Base-by-base conservation (phyloP, 2,797 vertebrate genomes). In the Sebastes matsubarae region DNA sequence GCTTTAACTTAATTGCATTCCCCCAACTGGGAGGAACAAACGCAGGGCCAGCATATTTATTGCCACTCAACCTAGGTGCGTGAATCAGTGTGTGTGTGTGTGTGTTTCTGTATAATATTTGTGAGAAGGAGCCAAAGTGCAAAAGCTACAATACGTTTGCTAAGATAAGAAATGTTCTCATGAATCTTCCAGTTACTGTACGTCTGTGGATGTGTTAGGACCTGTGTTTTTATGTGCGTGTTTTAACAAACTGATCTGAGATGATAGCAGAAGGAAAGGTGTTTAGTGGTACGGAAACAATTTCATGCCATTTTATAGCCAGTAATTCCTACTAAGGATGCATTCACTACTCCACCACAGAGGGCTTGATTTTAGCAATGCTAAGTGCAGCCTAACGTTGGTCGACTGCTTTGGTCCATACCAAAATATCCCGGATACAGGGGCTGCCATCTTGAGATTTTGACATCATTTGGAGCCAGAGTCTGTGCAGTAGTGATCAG, bases 1-100 rank as follows among this genome's bases (percentile, higher is more conserved):
- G 86, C 87, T 89, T 89, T 88, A 85, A 91, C 87, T 93, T 91
- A 92, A 93, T 93, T 93, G 89, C 91, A 75, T 90, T 90, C 69
- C 66, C 67, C 76, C 68, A 81, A 84, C 85, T 79, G 87, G 80
- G 81, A 85, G 85, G 83, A 89, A 88, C 87, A 83, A 90, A 86
- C 1, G 66, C 83, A 82, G 77, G 74, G 77, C 69, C 88, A 81
- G 87, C 87, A 88, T 92, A 92, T 93, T 94, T 92, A 94, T 88
- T 85, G 63, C 89, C 76, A 81, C 81, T 82, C 79, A 85, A 80
- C 60, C 68, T 75, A 72, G 52, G 80, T 5, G 77, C 1, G 55
- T 76, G 88, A 63, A 46, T 46, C 42, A 42, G 83, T 80, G 75
- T 68, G 75, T 6, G 32, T 60, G 72, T 57, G 61, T 66, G 73